Evolutionary conservation across 1,140 invertebrate genomes (phyloP).

Genomic region (Apis cerana): DNA sequence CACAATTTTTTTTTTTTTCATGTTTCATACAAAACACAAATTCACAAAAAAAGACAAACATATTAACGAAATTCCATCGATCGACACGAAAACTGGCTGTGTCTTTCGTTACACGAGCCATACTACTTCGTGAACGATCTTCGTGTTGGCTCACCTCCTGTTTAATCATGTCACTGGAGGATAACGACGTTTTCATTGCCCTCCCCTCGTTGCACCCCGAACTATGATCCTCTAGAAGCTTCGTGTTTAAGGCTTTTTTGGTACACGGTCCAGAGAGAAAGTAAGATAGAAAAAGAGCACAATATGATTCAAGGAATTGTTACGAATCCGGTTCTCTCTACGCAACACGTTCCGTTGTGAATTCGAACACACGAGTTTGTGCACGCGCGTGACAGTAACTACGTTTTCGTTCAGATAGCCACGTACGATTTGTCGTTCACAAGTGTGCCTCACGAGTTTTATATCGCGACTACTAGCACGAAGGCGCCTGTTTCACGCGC

Average conservation of each 20-base stretch:
- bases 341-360: not conserved
- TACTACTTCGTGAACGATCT: not conserved
- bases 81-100: not conserved
- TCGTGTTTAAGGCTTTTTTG: conserved; percentile 42
- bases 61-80: conserved; percentile 1
- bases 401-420: conserved; percentile 4
- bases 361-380: not conserved
- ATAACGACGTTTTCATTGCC: conserved; percentile 74
- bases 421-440: conserved; percentile 17
- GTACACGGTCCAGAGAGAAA: not conserved
- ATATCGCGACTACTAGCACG: conserved; percentile 66
- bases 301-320: conserved; percentile 2
- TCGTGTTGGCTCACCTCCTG: conserved; percentile 73
- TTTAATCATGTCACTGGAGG: conserved; percentile 72
- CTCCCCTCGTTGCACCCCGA: conserved; percentile 56
- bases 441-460: conserved; percentile 59
- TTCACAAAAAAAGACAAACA: not conserved
- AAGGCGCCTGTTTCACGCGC: conserved; percentile 59
- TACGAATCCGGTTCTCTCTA: not conserved
- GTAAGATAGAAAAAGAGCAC: not conserved
- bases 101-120: conserved; percentile 18
- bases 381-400: conserved; percentile 24
- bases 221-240: conserved; percentile 39
- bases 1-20: not conserved
- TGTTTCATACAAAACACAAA: too few relatives aligned